Conservation (phyloP, 2,113 vertebrate species). For the Elanoides forficatus region DNA sequence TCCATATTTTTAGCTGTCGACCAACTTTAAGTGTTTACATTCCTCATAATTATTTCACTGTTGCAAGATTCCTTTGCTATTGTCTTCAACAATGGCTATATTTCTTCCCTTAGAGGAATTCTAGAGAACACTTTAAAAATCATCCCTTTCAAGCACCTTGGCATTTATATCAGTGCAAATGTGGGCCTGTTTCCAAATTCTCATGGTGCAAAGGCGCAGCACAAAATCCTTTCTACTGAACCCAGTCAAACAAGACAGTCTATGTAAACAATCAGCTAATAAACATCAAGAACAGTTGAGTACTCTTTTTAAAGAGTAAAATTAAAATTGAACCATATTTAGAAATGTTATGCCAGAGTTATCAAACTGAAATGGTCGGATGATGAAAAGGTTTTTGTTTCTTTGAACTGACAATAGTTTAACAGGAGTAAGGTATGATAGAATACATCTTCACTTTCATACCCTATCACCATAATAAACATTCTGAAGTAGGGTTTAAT, state of each 20-base stretch:
- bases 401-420: neutral
- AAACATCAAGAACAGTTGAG: neutral
- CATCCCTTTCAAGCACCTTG: neutral
- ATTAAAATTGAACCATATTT: neutral
- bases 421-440: neutral
- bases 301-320: accelerated
- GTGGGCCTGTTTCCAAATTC: neutral
- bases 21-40: neutral
- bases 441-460: neutral
- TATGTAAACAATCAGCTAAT: neutral
- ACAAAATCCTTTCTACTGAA: neutral
- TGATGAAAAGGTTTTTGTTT: neutral
- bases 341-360: neutral
- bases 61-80: neutral
- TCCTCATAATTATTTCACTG: neutral
- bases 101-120: neutral
- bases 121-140: neutral
- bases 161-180: neutral
- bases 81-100: neutral
- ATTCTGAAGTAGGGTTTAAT: neutral
- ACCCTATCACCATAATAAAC: neutral
- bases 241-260: neutral
- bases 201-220: neutral
- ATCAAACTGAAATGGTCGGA: neutral
- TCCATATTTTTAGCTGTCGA: neutral